A percentile compares a stretch with the other conserved stretches of the same genome.
Evolutionary conservation across 2,888 invertebrate species (phyloP).

Genomic region (Ophion ventricosus): DNA sequence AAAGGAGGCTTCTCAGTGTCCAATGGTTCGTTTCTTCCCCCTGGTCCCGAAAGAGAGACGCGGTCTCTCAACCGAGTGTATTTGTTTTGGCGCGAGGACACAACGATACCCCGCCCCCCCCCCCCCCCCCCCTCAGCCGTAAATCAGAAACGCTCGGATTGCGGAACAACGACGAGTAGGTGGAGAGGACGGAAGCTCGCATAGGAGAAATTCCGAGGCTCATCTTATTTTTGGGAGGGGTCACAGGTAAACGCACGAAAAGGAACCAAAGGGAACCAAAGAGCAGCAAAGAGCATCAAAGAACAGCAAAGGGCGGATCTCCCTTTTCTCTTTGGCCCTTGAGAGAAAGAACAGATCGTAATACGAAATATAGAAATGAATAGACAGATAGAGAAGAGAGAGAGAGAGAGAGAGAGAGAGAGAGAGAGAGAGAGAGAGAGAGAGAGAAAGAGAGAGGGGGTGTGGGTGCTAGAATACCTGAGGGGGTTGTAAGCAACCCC

Average conservation of each 20-base stretch:
- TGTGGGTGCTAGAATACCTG: constrained; percentile 49
- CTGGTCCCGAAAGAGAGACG: constrained; percentile 2
- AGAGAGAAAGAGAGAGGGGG: background rate
- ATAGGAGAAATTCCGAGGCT: constrained; percentile 19
- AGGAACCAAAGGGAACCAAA: too few relatives aligned
- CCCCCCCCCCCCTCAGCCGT: constrained; percentile 8
- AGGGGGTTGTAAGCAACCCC: constrained; percentile 55
- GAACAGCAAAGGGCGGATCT: constrained; percentile 22
- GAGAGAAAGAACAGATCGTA: constrained; percentile 9
- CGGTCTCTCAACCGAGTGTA: background rate
- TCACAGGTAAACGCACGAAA: background rate
- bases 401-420: background rate
- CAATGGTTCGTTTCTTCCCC: background rate
- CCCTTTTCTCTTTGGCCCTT: background rate
- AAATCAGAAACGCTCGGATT: constrained; percentile 41
- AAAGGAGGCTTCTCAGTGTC: constrained; percentile 4
- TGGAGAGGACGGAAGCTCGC: constrained; percentile 45
- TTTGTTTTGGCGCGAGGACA: too few relatives aligned
- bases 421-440: background rate
- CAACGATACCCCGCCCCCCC: constrained; percentile 21
- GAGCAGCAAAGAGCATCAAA: too few relatives aligned
- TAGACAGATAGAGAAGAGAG: background rate
- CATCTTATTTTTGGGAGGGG: background rate
- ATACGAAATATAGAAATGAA: constrained; percentile 6
- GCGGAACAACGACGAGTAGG: background rate